These are phyloP conservation scores for Aegotheles bennettii DNA, from an alignment of 2,113 vertebrate species.

Conservation along the genomic window DNA sequence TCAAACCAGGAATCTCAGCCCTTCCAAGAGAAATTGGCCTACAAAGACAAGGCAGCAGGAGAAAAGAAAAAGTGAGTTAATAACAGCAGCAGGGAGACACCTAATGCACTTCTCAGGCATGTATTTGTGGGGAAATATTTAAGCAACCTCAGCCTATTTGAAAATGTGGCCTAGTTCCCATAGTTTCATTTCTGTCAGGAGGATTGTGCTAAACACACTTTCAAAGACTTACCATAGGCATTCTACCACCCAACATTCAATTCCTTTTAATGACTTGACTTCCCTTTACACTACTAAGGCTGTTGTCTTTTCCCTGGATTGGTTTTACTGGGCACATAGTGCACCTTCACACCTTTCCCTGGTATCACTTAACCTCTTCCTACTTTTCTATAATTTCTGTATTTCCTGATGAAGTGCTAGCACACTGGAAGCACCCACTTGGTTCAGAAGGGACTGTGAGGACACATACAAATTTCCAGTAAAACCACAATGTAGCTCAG, in stretches of 20 bases:
- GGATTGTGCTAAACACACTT: not conserved
- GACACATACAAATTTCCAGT: not conserved
- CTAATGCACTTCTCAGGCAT: not conserved
- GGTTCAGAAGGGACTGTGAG: not conserved
- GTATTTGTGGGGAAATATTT: not conserved
- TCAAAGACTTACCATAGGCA: not conserved
- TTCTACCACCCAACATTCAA: not conserved
- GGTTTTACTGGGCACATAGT: not conserved
- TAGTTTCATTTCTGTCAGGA: not conserved
- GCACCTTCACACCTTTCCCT: not conserved
- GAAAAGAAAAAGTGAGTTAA: not conserved
- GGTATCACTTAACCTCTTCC: not conserved
- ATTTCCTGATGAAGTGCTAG: not conserved
- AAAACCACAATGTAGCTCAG: not conserved
- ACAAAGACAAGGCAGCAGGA: not conserved
- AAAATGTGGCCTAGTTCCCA: not conserved
- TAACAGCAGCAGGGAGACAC: not conserved
- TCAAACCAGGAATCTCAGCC: not conserved
- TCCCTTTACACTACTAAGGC: not conserved
- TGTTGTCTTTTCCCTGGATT: not conserved
- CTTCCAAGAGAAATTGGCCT: fast-evolving
- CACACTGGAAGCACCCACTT: not conserved
- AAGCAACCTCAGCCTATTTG: not conserved
- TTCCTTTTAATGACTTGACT: not conserved
- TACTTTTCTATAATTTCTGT: not conserved